phyloP scores from a whole-genome alignment of 2,888 invertebrate genomes.

The Pachycephus smyrnensis region DNA sequence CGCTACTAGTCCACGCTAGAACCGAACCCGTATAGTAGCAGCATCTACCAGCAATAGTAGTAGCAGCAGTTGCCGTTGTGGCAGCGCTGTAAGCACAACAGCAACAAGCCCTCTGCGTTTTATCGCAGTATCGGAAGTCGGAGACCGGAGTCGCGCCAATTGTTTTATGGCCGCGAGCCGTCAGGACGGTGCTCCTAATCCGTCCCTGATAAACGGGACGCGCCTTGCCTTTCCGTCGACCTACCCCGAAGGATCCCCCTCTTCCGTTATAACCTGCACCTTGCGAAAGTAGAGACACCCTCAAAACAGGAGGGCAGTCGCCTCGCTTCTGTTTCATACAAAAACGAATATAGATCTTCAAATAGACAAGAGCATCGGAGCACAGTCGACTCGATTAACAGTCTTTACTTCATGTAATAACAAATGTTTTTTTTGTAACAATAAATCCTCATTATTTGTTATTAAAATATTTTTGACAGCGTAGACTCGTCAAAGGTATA shows the following conservation, averaged over 20 bases:
- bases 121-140: constrained; percentile 58
- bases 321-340: neutral
- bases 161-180: constrained; percentile 54
- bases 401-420: neutral
- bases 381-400: neutral
- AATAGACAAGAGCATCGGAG: neutral
- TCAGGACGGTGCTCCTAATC: constrained; percentile 16
- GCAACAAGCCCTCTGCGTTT: constrained; percentile 26
- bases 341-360: neutral
- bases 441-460: neutral
- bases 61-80: neutral
- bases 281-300: neutral
- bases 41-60: neutral
- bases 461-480: too few relatives aligned
- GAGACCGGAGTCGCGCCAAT: constrained; percentile 52
- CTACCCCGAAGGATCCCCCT: neutral
- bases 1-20: neutral
- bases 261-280: neutral
- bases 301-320: neutral
- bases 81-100: neutral
- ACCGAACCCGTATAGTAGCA: neutral
- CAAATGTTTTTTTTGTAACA: neutral
- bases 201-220: constrained; percentile 4
- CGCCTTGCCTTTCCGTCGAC: neutral
- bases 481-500: too few relatives aligned